Conservation (phyloP, 53 echinoderm and acorn worm species). For the Echinometra lucunter region DNA sequence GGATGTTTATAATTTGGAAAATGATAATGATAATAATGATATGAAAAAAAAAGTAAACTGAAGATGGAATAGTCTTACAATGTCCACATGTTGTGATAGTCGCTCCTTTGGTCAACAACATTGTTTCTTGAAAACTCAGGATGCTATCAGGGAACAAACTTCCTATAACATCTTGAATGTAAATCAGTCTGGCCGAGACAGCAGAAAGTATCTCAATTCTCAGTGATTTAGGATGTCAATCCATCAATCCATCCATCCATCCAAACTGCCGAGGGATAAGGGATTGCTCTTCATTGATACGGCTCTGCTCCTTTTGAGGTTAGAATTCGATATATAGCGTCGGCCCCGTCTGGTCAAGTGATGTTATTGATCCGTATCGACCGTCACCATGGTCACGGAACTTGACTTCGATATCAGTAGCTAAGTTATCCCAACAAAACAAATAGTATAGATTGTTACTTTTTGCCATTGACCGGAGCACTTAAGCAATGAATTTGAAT, state of each 20-base stretch:
- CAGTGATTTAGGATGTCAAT: too few species aligned
- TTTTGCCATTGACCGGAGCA: not conserved
- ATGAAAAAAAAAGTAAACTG: too few species aligned
- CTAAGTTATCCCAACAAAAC: not conserved
- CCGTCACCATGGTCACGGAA: not conserved
- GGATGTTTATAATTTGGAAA: too few species aligned
- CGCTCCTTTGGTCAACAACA: too few species aligned
- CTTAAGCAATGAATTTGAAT: not conserved
- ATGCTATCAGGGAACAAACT: not conserved
- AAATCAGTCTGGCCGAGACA: too few species aligned
- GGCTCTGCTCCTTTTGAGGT: too few species aligned
- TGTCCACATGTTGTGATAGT: too few species aligned
- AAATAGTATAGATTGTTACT: not conserved
- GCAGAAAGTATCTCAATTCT: too few species aligned
- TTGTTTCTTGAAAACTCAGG: too few species aligned
- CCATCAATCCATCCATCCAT: not conserved
- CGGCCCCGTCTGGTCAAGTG: not conserved
- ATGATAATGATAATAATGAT: too few species aligned
- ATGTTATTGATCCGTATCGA: not conserved
- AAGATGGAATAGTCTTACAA: too few species aligned
- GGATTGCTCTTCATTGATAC: not conserved
- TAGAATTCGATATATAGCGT: not conserved
- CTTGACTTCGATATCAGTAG: not conserved
- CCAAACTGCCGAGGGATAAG: not conserved
- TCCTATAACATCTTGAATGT: not conserved